These are phyloP conservation scores for Sebastes paucispinis DNA, from an alignment of 2,797 vertebrate species.

Conservation along the genomic window DNA sequence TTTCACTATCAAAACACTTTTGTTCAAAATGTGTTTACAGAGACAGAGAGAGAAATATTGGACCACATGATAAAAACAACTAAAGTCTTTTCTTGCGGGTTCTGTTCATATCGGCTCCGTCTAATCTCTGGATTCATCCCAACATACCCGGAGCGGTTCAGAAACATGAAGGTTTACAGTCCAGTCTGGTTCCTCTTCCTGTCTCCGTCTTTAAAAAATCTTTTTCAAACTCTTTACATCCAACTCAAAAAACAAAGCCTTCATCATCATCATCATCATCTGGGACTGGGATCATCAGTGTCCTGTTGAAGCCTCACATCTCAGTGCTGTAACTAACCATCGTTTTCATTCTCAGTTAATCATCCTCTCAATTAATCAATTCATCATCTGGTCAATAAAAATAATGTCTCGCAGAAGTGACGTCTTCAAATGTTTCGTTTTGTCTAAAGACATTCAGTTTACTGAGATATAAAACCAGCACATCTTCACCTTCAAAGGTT, in stretches of 20 bases:
- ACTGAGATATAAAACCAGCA: not conserved
- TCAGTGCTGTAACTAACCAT: not conserved
- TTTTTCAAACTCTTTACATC: constrained; percentile 7
- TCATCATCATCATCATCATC: not conserved
- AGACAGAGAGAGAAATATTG: constrained; percentile 50
- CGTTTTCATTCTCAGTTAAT: not conserved
- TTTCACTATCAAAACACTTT: constrained; percentile 74
- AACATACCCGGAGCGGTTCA: not conserved
- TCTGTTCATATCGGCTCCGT: constrained; percentile 16
- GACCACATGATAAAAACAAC: constrained; percentile 23
- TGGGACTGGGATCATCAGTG: not conserved
- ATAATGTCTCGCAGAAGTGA: not conserved
- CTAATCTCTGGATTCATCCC: constrained; percentile 35
- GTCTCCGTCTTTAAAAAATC: constrained; percentile 1
- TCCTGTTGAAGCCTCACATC: not conserved
- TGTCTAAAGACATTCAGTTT: not conserved
- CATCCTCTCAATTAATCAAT: not conserved
- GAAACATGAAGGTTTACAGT: not conserved
- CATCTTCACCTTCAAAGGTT: not conserved
- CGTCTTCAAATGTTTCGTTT: not conserved
- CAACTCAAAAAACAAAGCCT: not conserved
- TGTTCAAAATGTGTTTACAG: constrained; percentile 58
- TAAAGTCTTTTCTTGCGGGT: constrained; percentile 3
- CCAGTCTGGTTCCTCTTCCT: not conserved
- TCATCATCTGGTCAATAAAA: not conserved